Evolutionary conservation across 2,888 invertebrate species (phyloP), one percentile per base, ranked within the genome.

Genomic region (Drosophila subquinaria): DNA sequence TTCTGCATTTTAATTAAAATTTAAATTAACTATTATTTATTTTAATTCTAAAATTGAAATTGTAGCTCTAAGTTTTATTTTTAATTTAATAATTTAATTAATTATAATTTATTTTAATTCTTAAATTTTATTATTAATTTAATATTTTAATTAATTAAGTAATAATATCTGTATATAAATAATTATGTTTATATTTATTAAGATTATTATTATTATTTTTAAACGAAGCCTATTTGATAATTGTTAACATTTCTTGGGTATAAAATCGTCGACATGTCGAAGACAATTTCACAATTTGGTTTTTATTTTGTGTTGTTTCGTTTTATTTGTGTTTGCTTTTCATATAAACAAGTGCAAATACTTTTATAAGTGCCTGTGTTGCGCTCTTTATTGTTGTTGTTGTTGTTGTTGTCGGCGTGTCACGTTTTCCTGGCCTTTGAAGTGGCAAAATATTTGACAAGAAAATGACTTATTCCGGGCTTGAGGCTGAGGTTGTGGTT

Each of bases 401-500:
- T 47, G 17, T 9, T 47, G 45, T 15, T 81, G 4, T 23, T 76
- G 73, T 72, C 69, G 77, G 35, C 72, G 66, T 64, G 63, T 62
- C 56, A 56, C 50, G 35, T 55, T 50, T 55, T n/a, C 48, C 51
- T 67, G 76, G 61, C 69, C 89, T 88, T 88, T 84, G 84, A 84
- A 84, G 89, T 84, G 84, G 83, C 79, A 81, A 86, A 84, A 84
- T 84, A 86, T 84, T 84, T 84, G 89, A 86, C 87, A 84, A 86
- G 84, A 76, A 88, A 86, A 84, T 84, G 78, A 84, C 73, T 75
- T 82, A 77, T 73, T 15, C 63, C 43, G 35, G 9, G 4, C 5
- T 13, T 5, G n/a, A 13, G 48, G 11, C 40, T 15, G 9, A 6
- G 8, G 15, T 43, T 42, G 35, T 27, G 20, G 27, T 56, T 35